A percentile compares a stretch with the other conserved stretches of the same genome.
phyloP scores from a whole-genome alignment of 53 echinoderm and acorn worm genomes.

The Henricia sp. region DNA sequence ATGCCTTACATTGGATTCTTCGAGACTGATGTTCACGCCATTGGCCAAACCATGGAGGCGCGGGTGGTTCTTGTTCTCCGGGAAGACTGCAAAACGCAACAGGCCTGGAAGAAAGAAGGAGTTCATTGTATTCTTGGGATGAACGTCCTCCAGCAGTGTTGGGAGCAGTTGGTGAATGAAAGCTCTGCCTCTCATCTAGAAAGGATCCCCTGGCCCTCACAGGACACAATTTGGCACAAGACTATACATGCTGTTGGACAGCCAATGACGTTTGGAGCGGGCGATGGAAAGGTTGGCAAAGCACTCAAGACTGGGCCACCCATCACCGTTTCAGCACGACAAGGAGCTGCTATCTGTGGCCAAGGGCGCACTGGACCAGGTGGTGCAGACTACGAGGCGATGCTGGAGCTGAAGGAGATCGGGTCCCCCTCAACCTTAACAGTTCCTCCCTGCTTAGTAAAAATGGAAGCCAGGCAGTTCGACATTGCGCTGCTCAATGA shows the following conservation, averaged over 20 bases:
- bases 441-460: constrained; percentile 12
- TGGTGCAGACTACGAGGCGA: not conserved
- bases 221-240: constrained; percentile 40
- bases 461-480: constrained; percentile 18
- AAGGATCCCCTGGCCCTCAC: constrained; percentile 21
- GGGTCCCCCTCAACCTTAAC: constrained; percentile 2
- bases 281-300: not conserved
- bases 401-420: not conserved
- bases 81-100: not conserved
- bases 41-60: not conserved
- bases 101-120: not conserved
- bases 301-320: not conserved
- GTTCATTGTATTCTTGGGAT: constrained; percentile 40
- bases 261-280: not conserved
- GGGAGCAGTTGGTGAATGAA: constrained; percentile 42
- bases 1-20: constrained; percentile 53
- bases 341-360: constrained; percentile 3
- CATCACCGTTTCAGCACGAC: constrained; percentile 33
- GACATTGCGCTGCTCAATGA: constrained; percentile 23
- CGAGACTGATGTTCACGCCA: constrained; percentile 19
- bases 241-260: constrained; percentile 1
- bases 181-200: not conserved
- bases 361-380: not conserved
- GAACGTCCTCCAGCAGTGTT: constrained; percentile 45
- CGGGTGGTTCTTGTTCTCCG: constrained; percentile 24